phyloP scores from a whole-genome alignment of 2,888 invertebrate species.

The Tolmerus cingulatus region DNA sequence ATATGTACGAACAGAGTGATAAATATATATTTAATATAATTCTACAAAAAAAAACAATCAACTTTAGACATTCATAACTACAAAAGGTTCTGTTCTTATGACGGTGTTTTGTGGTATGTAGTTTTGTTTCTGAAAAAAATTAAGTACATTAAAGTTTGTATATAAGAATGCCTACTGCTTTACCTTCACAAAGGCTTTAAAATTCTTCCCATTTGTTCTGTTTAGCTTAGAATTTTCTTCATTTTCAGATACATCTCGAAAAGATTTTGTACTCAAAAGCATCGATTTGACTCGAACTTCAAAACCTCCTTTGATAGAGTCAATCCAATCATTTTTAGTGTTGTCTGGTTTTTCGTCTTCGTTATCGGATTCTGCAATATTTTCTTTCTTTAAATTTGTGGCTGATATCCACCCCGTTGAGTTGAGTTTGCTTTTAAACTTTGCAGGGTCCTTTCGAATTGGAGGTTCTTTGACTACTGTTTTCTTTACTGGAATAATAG shows the following conservation, averaged over 20 bases:
- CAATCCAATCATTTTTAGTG: conserved; percentile 52
- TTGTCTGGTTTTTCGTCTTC: conserved; percentile 46
- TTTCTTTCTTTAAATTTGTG: conserved; percentile 53
- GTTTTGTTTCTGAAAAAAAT: conserved; percentile 53
- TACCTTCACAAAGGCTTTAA: conserved; percentile 61
- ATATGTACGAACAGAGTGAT: background rate
- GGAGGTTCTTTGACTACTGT: conserved; percentile 39
- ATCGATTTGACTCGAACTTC: conserved; percentile 54
- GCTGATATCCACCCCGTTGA: conserved; percentile 57
- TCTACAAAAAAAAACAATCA: background rate
- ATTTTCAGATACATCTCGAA: conserved; percentile 27
- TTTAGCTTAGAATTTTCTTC: background rate
- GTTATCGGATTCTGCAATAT: conserved; percentile 46
- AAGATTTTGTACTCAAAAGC: conserved; percentile 48
- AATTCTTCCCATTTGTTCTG: conserved; percentile 54
- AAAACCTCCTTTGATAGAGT: conserved; percentile 55
- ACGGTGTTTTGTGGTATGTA: conserved; percentile 53
- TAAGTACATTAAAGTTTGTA: background rate
- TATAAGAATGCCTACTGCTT: background rate
- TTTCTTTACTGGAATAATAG: background rate
- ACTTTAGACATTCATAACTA: background rate
- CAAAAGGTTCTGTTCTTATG: conserved; percentile 50
- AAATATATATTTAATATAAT: background rate
- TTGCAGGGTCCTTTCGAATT: background rate
- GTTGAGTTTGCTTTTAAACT: background rate